Conservation (phyloP, 2,797 vertebrate genomes). For the Sebastiscus albofasciatus region DNA sequence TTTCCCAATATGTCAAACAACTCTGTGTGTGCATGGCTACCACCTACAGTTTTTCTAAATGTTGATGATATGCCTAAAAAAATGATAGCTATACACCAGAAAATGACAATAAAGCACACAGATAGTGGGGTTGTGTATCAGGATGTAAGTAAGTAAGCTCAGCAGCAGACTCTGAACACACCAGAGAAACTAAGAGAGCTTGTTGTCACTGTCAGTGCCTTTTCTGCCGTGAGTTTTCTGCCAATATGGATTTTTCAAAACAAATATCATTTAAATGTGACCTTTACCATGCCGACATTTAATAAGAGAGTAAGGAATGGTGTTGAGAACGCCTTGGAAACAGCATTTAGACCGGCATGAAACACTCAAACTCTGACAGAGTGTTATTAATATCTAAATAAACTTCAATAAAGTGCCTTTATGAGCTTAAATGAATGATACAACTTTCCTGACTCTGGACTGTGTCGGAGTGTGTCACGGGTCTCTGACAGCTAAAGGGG, state of each 20-base stretch:
- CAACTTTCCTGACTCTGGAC: constrained; percentile 38
- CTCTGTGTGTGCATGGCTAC: background rate
- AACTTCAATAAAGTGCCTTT: constrained; percentile 16
- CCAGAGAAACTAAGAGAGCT: background rate
- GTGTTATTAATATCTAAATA: constrained; percentile 46
- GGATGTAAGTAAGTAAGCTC: background rate
- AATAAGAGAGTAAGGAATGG: background rate
- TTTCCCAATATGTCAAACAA: background rate
- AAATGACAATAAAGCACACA: background rate
- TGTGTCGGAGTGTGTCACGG: constrained; percentile 15
- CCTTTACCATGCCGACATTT: background rate
- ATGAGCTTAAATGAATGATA: constrained; percentile 51
- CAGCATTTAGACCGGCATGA: background rate
- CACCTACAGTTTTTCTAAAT: background rate
- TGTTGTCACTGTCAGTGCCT: background rate
- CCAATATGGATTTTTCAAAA: background rate
- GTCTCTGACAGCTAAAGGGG: constrained; percentile 18
- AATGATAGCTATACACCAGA: background rate
- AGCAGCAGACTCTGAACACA: background rate
- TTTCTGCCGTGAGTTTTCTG: background rate
- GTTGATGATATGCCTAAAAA: background rate
- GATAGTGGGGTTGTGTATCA: background rate
- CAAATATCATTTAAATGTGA: background rate
- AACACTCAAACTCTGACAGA: background rate
- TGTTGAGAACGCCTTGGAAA: background rate